Percentiles rank a stretch among this genome's conserved stretches.
Conservation (phyloP, 2,888 invertebrate genomes). For the Anticlea derivata region DNA sequence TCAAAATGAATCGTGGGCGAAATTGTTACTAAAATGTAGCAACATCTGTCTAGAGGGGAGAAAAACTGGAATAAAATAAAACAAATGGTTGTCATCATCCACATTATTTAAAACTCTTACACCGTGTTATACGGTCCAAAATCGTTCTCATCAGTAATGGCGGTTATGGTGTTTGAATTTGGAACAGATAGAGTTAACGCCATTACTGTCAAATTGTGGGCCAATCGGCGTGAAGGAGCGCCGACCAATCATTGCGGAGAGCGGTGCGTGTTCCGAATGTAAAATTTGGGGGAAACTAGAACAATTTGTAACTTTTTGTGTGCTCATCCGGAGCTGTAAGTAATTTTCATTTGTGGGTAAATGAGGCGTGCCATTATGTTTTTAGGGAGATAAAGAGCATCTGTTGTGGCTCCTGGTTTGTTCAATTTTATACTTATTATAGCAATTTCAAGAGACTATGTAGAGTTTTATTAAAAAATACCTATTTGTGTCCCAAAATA, state of each 20-base stretch:
- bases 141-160: conserved; percentile 27
- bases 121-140: fast-evolving
- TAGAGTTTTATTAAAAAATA: no score
- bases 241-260: conserved; percentile 66
- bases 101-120: conserved; percentile 26
- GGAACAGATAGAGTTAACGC: conserved; percentile 67
- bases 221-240: conserved; percentile 69
- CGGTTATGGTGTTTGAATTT: conserved; percentile 33
- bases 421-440: conserved; percentile 12
- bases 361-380: conserved; percentile 37
- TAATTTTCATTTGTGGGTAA: conserved; percentile 53
- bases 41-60: conserved; percentile 81
- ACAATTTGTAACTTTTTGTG: conserved; percentile 73
- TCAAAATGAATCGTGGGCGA: conserved; percentile 75
- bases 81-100: conserved; percentile 18
- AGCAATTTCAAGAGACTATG: no score
- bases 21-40: conserved; percentile 82
- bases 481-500: no score
- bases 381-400: conserved; percentile 31
- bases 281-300: conserved; percentile 74
- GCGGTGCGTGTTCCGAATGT: conserved; percentile 72
- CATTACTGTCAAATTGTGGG: conserved; percentile 81
- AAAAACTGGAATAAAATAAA: conserved; percentile 22
- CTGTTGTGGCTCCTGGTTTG: conserved; percentile 28
- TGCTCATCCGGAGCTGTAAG: conserved; percentile 48